These are phyloP conservation scores for Ganaspis brasiliensis DNA, from an alignment of 2,888 invertebrate genomes.

Conservation along the genomic window DNA sequence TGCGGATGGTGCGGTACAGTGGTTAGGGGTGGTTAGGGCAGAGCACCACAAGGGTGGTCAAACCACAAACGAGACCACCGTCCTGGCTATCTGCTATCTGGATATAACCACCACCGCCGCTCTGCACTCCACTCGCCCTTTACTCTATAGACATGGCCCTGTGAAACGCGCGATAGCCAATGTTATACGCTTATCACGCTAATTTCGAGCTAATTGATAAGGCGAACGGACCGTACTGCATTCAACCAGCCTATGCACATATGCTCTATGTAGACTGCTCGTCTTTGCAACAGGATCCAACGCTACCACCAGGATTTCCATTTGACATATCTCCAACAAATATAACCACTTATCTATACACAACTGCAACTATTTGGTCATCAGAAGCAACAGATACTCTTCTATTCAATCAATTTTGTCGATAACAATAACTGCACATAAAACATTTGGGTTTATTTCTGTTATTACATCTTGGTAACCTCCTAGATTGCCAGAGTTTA, in stretches of 20 bases:
- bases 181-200: slow-evolving; percentile 71
- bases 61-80: slow-evolving; percentile 81
- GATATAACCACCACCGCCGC: slow-evolving; percentile 77
- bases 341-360: slow-evolving; percentile 9
- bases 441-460: no score
- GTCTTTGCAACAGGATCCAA: background rate
- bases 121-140: slow-evolving; percentile 52
- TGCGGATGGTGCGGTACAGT: slow-evolving; percentile 77
- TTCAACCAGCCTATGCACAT: slow-evolving; percentile 12
- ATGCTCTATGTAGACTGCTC: background rate
- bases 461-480: no score
- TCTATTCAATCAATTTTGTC: no score
- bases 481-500: no score
- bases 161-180: slow-evolving; percentile 63
- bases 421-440: no score
- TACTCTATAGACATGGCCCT: slow-evolving; percentile 60
- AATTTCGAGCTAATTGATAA: slow-evolving; percentile 71
- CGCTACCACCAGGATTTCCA: background rate
- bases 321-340: slow-evolving; percentile 28
- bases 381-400: background rate
- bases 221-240: slow-evolving; percentile 48
- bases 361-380: background rate
- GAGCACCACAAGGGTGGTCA: slow-evolving; percentile 80
- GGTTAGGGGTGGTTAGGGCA: slow-evolving; percentile 78
- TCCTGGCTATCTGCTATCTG: slow-evolving; percentile 81